Base-by-base conservation (phyloP, 2,113 vertebrate genomes). In the Vireo altiloquus region DNA sequence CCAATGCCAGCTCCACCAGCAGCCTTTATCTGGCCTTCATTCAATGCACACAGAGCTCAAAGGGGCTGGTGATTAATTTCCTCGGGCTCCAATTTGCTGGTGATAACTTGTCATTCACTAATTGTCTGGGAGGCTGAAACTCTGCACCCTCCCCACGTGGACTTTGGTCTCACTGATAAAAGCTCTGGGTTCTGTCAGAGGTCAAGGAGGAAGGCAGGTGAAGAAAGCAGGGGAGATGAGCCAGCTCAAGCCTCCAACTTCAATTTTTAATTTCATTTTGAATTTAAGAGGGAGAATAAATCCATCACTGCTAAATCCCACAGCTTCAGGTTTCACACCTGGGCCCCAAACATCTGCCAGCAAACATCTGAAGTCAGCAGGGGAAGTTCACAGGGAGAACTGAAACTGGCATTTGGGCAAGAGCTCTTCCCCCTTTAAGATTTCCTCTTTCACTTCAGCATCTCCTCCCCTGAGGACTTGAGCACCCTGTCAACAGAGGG, bases 141-240 rank as follows among this genome's bases (percentile, higher is more conserved):
- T 5, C 56, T 47, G 37, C 89, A 61, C 78, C 40, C 54, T 10
- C 65, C 69, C 47, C 33, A 35, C 1, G 2, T 1, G 14, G 65
- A 23, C 93, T 74, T 57, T 23, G 83, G 19, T 16, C 87, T 60
- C 50, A 8, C 50, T 3, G 44, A 95, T 56, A 82, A 83, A 68
- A 63, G 87, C 71, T 47, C 21, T 0, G 5, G 7, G 42, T 35
- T 56, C 35, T 42, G 47, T 37, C 12, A 10, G 35, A 63, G 77
- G 50, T 65, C 72, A 21, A 65, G 37, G 61, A 4, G 1, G 33
- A 30, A 65, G 40, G 53, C 0, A 0, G 11, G 11, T 25, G 35
- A 75, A 66, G 24, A 71, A 87, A 64, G 57, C 44, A 31, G 30
- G 30, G 66, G 33, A 94, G 49, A 28, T 12, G 44, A 42, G 25